Conservation (phyloP, 2,888 invertebrate genomes). For the Coleophora flavipennella region DNA sequence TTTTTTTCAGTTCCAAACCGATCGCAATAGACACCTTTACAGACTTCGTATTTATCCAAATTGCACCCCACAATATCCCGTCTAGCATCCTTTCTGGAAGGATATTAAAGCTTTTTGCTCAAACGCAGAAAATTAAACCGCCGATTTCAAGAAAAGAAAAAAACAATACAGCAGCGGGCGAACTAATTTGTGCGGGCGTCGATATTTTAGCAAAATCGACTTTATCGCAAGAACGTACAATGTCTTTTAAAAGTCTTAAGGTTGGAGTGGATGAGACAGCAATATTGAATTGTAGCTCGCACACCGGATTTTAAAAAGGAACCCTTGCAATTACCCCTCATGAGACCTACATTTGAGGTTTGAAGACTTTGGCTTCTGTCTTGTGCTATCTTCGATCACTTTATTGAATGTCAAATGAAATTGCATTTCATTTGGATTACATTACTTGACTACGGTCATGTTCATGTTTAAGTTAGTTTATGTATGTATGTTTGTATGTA, state of each 20-base stretch:
- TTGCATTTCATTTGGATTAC: no score
- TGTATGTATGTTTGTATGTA: no score
- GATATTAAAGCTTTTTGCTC: not conserved
- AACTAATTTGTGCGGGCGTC: not conserved
- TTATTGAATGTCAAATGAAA: no score
- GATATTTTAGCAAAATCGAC: no score
- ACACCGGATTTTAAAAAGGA: slow-evolving; percentile 12
- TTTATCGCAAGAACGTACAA: no score
- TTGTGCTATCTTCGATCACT: no score
- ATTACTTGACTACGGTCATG: no score
- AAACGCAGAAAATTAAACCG: not conserved
- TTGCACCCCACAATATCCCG: not conserved
- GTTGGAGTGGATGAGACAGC: not conserved
- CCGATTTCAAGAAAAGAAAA: not conserved
- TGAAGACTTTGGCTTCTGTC: no score
- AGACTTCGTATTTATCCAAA: not conserved
- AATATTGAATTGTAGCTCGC: slow-evolving; percentile 1
- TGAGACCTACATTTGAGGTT: slow-evolving; percentile 7
- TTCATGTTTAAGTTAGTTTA: no score
- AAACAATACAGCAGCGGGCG: not conserved
- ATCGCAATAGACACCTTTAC: no score
- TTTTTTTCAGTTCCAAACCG: no score
- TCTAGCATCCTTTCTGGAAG: not conserved
- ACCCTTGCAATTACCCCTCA: not conserved
- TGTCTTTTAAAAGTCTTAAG: no score